These are phyloP conservation scores for Linhomoeus sp. DNA, from an alignment of 2,888 invertebrate species.

Conservation along the genomic window DNA sequence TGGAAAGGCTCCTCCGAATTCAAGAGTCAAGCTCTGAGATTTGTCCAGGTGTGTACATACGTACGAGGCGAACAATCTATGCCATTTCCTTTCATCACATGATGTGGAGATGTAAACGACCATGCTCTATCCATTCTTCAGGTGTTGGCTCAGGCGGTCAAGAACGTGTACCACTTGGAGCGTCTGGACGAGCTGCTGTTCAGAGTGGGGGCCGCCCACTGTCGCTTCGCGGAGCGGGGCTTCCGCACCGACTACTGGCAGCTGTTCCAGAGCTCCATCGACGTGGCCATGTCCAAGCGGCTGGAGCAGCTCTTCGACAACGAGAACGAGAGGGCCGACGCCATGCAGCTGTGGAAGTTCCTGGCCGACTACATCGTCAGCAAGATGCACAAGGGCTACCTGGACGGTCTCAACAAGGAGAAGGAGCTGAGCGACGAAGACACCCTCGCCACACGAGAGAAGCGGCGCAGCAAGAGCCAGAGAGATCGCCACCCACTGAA, in stretches of 20 bases:
- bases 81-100: too few species aligned
- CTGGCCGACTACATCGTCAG: too few species aligned
- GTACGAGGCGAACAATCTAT: too few species aligned
- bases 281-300: constrained; percentile 8
- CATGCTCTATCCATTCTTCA: constrained; percentile 9
- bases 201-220: constrained; percentile 18
- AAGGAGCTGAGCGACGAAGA: too few species aligned
- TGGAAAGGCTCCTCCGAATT: constrained; percentile 19
- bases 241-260: constrained; percentile 23
- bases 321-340: constrained; percentile 13
- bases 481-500: too few species aligned
- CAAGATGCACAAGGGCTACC: constrained; percentile 18
- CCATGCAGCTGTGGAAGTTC: constrained; percentile 18
- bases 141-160: constrained; percentile 19
- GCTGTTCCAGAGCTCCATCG: constrained; percentile 15
- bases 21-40: constrained; percentile 17
- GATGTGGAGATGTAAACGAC: too few species aligned
- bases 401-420: constrained; percentile 18
- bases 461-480: too few species aligned
- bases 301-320: constrained; percentile 11
- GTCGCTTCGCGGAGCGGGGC: constrained; percentile 17
- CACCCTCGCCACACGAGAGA: too few species aligned
- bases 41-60: constrained; percentile 18
- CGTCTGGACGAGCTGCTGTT: constrained; percentile 12
- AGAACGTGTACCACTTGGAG: constrained; percentile 23